Conservation (phyloP, 2,888 invertebrate genomes). For the Nomada ruficornis region DNA sequence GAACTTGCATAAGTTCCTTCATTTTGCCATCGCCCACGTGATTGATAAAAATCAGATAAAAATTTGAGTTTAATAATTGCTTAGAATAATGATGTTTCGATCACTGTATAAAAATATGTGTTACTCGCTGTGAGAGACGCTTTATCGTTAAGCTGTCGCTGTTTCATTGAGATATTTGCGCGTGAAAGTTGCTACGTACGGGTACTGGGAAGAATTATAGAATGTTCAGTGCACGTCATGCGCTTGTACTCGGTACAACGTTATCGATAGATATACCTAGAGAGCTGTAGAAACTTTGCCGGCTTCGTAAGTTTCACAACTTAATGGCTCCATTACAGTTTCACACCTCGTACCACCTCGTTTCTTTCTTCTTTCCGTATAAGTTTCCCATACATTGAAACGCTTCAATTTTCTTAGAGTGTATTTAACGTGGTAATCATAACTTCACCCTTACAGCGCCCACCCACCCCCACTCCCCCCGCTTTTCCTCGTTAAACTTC, state of each 20-base stretch:
- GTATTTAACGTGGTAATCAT: conserved; percentile 10
- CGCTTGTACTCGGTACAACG: conserved; percentile 41
- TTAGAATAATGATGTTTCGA: too few relatives aligned
- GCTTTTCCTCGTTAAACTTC: background rate
- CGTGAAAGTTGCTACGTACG: conserved; percentile 45
- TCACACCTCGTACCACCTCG: conserved; percentile 23
- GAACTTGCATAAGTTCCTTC: too few relatives aligned
- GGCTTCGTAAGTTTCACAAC: conserved; percentile 45
- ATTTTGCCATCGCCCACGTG: too few relatives aligned
- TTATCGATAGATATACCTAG: conserved; percentile 43
- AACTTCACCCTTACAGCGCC: background rate
- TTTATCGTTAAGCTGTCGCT: conserved; percentile 10
- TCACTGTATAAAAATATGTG: background rate
- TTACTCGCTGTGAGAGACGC: background rate
- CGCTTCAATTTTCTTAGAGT: background rate
- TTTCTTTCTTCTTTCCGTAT: conserved; percentile 14
- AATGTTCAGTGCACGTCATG: conserved; percentile 26
- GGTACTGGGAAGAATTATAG: conserved; percentile 43
- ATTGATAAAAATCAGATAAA: too few relatives aligned
- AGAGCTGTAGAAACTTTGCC: conserved; percentile 46
- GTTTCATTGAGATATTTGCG: conserved; percentile 55
- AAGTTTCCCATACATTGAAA: conserved; percentile 29
- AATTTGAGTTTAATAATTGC: too few relatives aligned
- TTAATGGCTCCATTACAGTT: conserved; percentile 56
- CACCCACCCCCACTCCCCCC: background rate